Base-by-base conservation (phyloP, 2,113 vertebrate genomes). In the Brachypodius melanocephalos region DNA sequence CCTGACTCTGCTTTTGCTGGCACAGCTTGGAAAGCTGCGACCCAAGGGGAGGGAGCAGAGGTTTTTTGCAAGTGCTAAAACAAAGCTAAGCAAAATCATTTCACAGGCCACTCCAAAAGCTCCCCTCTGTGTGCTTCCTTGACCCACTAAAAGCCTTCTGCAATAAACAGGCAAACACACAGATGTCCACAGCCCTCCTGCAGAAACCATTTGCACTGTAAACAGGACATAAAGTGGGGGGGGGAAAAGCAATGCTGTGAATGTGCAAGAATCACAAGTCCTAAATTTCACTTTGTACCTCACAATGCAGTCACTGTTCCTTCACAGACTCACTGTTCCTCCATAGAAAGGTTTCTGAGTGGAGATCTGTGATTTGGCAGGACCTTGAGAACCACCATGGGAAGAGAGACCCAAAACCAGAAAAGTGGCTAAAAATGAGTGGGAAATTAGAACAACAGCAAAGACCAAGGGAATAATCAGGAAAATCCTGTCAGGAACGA, bases 101-200 rank as follows among this genome's bases (percentile, higher is more conserved):
- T 43, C 66, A 7, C 12, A 45, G 82, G 16, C 59, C 73, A 8
- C 49, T 86, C 62, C 26, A 71, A 77, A 52, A 83, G 67, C 61
- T 51, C 59, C 78, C 36, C 46, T 32, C 48, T 1, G 5, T 32
- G 61, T 5, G 31, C 43, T 85, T 82, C 58, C 90, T 10, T 85
- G 94, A 93, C 85, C 82, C 77, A 59, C 78, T 65, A 82, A 96
- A 87, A 93, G 84, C 61, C 73, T 71, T 10, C 34, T 17, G 72
- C 79, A 86, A 65, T 36, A 58, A 95, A 79, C 76, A 88, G 58
- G 63, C 65, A 36, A 72, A 38, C 32, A 45, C 19, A 73, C 72
- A 61, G 83, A 93, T 6, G n/a, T 29, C 18, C 67, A 20, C 4
- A 20, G 43, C 69, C 71, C 74, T 83, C 82, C 79, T 34, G 3